A percentile compares a stretch with the other conserved stretches of the same genome.
Evolutionary conservation across 2,888 invertebrate species (phyloP).

Genomic region (Thymelicus acteon): DNA sequence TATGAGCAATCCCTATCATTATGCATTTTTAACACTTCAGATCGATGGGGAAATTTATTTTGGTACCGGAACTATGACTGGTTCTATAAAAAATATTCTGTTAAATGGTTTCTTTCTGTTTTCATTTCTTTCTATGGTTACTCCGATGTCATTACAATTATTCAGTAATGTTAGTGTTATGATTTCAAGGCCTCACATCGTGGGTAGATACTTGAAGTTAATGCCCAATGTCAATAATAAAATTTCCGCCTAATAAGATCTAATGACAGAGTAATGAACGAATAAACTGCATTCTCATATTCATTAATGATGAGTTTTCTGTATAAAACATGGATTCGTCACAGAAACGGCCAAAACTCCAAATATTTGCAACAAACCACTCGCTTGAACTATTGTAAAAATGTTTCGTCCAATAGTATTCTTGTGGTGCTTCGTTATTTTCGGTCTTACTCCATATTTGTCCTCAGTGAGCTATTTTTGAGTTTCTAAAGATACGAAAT

Average conservation of each 20-base stretch:
- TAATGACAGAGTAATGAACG: slow-evolving; percentile 37
- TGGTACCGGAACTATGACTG: too few relatives aligned
- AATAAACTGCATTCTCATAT: slow-evolving; percentile 31
- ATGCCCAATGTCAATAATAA: slow-evolving; percentile 41
- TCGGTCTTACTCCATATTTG: slow-evolving; percentile 50
- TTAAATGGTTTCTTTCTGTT: too few relatives aligned
- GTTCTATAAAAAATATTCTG: too few relatives aligned
- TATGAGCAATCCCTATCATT: background rate
- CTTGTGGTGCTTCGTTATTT: slow-evolving; percentile 49
- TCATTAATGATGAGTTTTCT: slow-evolving; percentile 18
- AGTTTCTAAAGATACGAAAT: background rate
- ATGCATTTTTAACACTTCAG: too few relatives aligned
- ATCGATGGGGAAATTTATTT: too few relatives aligned
- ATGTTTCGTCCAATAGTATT: slow-evolving; percentile 54
- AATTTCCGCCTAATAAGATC: slow-evolving; percentile 40
- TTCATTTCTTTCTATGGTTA: too few relatives aligned
- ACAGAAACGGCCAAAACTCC: slow-evolving; percentile 6
- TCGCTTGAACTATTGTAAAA: slow-evolving; percentile 40
- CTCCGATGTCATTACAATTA: too few relatives aligned
- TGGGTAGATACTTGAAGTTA: too few relatives aligned
- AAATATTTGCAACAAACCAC: background rate
- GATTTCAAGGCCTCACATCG: too few relatives aligned
- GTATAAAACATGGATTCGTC: slow-evolving; percentile 22
- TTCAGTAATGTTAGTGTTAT: too few relatives aligned
- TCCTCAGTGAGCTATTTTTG: slow-evolving; percentile 12